Base-by-base conservation (phyloP, 1,140 invertebrate genomes). In the Camponotus pennsylvanicus region DNA sequence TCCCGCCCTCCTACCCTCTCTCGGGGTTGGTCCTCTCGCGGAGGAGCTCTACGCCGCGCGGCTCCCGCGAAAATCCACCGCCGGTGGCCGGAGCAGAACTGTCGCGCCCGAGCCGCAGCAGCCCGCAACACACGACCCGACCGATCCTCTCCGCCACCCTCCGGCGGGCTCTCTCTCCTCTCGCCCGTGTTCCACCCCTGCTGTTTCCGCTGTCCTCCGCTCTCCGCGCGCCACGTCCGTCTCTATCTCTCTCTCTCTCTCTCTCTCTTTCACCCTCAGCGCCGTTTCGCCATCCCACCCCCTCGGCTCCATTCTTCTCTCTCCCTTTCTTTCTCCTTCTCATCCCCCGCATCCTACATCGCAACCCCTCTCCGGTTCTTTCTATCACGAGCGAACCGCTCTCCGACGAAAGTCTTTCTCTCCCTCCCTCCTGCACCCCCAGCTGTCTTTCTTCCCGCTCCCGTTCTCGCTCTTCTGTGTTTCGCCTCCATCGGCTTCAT, bases 51-150 rank as follows among this genome's bases (percentile, higher is more conserved):
- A 64, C 67, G 45, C 66, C 75, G 61, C 45, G 85, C 73, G 13
- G 76, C 57, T 87, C 75, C 78, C 88, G 90, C 92, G 93, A 93
- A 90, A 92, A 88, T 92, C 88, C 90, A 88, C 92, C 92, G 91
- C 91, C 93, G 92, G 90, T 93, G 90, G 93, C 93, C 92, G 94
- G 92, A 92, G 92, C 92, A 93, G 94, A 93, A 95, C 95, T 95
- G 95, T 95, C 95, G 94, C 94, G 94, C 94, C 94, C 94, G 94
- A 95, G 93, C 93, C 93, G 94, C 95, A 95, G 95, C 94, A 95
- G 94, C 93, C 94, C 93, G 94, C 95, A 94, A 94, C 93, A 93
- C 92, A 93, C 93, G 92, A 93, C 92, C 92, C 91, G 77, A 90
- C 87, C 86, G 75, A 88, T 80, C 86, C 86, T 87, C 90, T 84